These are phyloP conservation scores for Caenorhabditis plicata DNA, from an alignment of 2,888 invertebrate genomes.

Conservation along the genomic window DNA sequence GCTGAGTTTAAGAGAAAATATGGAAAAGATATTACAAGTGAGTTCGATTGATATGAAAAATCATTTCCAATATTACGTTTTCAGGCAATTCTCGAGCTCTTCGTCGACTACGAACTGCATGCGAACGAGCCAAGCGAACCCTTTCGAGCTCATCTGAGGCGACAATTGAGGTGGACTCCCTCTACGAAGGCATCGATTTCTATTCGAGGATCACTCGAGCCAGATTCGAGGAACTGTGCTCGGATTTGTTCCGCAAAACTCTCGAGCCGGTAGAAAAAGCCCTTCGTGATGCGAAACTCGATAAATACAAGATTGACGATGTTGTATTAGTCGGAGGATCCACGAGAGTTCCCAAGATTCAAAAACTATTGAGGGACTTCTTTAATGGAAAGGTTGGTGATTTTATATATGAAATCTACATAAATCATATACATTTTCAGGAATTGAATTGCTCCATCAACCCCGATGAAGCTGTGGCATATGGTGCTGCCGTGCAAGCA, in stretches of 20 bases:
- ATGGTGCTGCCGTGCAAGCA: constrained; percentile 74
- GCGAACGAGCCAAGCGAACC: constrained; percentile 74
- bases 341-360: constrained; percentile 95
- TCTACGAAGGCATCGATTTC: constrained; percentile 92
- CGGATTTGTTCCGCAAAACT: constrained; percentile 90
- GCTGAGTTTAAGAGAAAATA: constrained; percentile 71
- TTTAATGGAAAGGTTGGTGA: constrained; percentile 91
- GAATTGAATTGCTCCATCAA: constrained; percentile 90
- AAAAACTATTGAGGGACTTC: constrained; percentile 81
- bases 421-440: too few relatives aligned
- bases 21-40: constrained; percentile 82
- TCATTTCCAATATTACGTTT: too few relatives aligned
- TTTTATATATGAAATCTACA: too few relatives aligned
- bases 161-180: constrained; percentile 85
- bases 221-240: constrained; percentile 92
- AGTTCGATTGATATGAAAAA: too few relatives aligned
- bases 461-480: constrained; percentile 94
- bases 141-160: constrained; percentile 69
- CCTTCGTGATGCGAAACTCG: constrained; percentile 90
- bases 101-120: constrained; percentile 85
- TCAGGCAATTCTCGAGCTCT: constrained; percentile 84
- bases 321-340: constrained; percentile 82
- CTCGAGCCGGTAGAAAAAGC: constrained; percentile 96
- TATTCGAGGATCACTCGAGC: constrained; percentile 93
- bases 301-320: constrained; percentile 73